These are phyloP conservation scores for Eubasilissa regina DNA, from an alignment of 1,140 invertebrate species.

Conservation along the genomic window DNA sequence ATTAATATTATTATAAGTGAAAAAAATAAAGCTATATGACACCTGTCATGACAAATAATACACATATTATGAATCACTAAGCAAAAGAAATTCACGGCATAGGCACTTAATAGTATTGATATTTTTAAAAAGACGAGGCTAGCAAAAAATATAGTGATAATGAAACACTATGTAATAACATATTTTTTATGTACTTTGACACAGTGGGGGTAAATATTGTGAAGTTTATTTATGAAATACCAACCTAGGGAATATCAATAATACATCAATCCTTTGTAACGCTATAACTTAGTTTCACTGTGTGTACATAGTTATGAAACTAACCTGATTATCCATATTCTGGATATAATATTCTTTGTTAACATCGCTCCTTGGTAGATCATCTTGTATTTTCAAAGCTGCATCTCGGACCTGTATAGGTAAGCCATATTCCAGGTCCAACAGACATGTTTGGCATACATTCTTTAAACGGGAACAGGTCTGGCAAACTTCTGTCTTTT, in stretches of 20 bases:
- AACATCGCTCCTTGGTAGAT: constrained; percentile 96
- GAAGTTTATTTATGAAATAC: too few relatives aligned
- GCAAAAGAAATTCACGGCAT: too few relatives aligned
- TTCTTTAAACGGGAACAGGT: constrained; percentile 99
- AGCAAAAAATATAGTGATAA: too few relatives aligned
- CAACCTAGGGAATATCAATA: not conserved
- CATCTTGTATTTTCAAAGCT: constrained; percentile 95
- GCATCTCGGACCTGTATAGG: constrained; percentile 97
- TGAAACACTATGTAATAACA: too few relatives aligned
- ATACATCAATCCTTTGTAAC: not conserved
- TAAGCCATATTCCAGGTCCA: constrained; percentile 98
- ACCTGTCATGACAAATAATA: too few relatives aligned
- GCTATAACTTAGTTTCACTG: not conserved
- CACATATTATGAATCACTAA: too few relatives aligned
- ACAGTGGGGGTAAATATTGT: too few relatives aligned
- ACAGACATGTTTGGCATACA: constrained; percentile 98
- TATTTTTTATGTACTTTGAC: too few relatives aligned
- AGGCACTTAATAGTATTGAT: too few relatives aligned
- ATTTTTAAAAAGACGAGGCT: too few relatives aligned
- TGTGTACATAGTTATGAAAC: not conserved
- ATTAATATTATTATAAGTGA: too few relatives aligned
- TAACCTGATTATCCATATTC: constrained; percentile 89
- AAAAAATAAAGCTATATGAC: too few relatives aligned
- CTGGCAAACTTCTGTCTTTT: constrained; percentile 99
- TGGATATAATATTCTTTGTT: constrained; percentile 99